Percentiles rank a stretch among this genome's conserved stretches.
phyloP scores from a whole-genome alignment of 2,113 vertebrate genomes.

The Prochilodus magdalenae region DNA sequence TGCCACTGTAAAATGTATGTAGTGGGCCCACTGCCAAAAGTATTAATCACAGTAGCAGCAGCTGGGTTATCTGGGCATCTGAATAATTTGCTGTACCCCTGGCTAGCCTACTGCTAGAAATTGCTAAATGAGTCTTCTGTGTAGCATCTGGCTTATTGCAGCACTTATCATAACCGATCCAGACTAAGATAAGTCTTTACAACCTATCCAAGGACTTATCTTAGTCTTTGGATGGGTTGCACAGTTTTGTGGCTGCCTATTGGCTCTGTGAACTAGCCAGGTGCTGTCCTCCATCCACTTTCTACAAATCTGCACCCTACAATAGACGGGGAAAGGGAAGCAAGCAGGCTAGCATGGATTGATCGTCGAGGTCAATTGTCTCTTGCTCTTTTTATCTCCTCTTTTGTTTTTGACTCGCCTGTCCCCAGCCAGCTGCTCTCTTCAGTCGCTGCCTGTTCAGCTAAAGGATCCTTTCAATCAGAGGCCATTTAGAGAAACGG shows the following conservation, averaged over 20 bases:
- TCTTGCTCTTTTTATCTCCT: constrained; percentile 23
- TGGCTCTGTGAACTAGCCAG: background rate
- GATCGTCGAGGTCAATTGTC: constrained; percentile 29
- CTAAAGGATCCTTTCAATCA: constrained; percentile 38
- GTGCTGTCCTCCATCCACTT: background rate
- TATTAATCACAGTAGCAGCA: too few species aligned
- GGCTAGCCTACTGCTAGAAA: too few species aligned
- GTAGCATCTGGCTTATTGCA: too few species aligned
- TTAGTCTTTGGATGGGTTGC: background rate
- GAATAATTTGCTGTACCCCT: too few species aligned
- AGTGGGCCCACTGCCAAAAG: too few species aligned
- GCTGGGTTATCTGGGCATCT: too few species aligned
- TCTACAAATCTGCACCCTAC: background rate
- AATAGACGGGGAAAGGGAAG: background rate
- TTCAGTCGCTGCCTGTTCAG: background rate
- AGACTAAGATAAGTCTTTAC: too few species aligned
- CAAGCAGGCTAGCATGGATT: constrained; percentile 2
- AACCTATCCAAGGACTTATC: too few species aligned
- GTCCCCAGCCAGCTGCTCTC: constrained; percentile 14
- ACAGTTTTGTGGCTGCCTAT: background rate
- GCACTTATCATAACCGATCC: too few species aligned
- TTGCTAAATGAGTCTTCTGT: too few species aligned
- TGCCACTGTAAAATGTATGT: too few species aligned
- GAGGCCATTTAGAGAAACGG: constrained; percentile 11
- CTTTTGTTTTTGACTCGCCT: background rate